Evolutionary conservation across 2,888 invertebrate species (phyloP).

Genomic region (Epicampocera succincta): DNA sequence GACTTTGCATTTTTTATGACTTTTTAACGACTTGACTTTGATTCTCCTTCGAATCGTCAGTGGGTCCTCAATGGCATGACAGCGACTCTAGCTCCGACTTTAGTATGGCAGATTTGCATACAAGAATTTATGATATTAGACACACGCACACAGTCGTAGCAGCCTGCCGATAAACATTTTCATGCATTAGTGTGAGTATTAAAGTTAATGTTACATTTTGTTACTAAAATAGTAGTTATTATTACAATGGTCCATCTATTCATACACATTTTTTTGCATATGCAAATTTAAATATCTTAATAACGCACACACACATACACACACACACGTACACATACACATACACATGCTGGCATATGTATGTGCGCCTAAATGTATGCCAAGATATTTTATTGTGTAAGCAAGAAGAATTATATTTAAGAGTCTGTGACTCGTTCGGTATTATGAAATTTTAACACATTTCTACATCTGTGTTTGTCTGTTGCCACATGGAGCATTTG

Average conservation of each 20-base stretch:
- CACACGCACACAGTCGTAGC: neutral
- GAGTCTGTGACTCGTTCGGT: constrained; percentile 38
- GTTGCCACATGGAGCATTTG: constrained; percentile 13
- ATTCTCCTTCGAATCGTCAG: too few relatives aligned
- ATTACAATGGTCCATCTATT: constrained; percentile 33
- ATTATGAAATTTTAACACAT: constrained; percentile 32
- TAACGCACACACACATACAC: neutral
- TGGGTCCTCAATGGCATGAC: too few relatives aligned
- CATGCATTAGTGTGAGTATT: constrained; percentile 54
- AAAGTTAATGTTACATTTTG: constrained; percentile 64
- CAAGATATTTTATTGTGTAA: constrained; percentile 9
- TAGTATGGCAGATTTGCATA: neutral
- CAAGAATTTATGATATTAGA: neutral
- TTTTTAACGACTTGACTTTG: too few relatives aligned
- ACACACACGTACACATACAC: neutral
- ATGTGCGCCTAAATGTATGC: neutral
- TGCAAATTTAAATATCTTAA: constrained; percentile 47
- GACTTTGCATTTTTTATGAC: too few relatives aligned
- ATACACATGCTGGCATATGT: neutral
- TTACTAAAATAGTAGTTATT: constrained; percentile 54
- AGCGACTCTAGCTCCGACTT: too few relatives aligned
- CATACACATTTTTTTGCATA: neutral
- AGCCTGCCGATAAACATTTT: constrained; percentile 21
- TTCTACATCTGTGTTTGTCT: constrained; percentile 38
- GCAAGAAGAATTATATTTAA: constrained; percentile 23